Evolutionary conservation across 30 jellyfish, hydroid and myxozoan genomes (phyloP), one percentile per base, ranked within the genome.

Genomic region (Hydractinia echinata): DNA sequence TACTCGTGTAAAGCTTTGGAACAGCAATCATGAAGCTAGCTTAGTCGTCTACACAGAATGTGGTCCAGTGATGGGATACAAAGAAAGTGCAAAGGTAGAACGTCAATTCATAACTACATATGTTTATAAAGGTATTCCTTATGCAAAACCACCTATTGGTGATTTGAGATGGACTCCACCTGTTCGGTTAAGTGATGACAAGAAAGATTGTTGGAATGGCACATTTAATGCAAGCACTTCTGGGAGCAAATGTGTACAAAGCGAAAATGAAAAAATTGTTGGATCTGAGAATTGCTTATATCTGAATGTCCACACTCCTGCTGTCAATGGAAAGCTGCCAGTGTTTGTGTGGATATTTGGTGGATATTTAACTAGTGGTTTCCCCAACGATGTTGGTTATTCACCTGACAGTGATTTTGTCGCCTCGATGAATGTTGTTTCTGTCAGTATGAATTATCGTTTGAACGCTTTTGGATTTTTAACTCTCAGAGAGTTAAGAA

Each of bases 281-380:
- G 87, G 87, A 16, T 16, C 82, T 10, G 88, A 81, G 54, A 87
- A 81, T 49, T 81, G 88, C 21, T 53, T 81, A 16, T 81, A 81
- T 54, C 72, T 81, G 20, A 67, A 81, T 50, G 76, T 81, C 8
- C 48, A 55, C 49, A 81, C 79, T 4, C 88, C 86, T 39, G 51
- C 76, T 19, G n/a, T 56, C 7, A 68, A 21, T 1, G 74, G 53
- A 5, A 49, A 50, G 19, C 55, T 79, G 51, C 86, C 86, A 7
- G 86, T 79, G 4, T 56, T 79, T 64, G 96, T 88, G 16, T 82
- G 93, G 96, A 88, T 88, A 52, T 92, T 82, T 74, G 96, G 96
- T 11, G 96, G 96, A 8, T 48, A 58, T 5, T 81, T 72, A 71
- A 9, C 54, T 4, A 5, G 5, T 8, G 96, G 96, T 10, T 15